Conservation (phyloP, 2,113 vertebrate genomes). For the Recurvirostra avosetta region DNA sequence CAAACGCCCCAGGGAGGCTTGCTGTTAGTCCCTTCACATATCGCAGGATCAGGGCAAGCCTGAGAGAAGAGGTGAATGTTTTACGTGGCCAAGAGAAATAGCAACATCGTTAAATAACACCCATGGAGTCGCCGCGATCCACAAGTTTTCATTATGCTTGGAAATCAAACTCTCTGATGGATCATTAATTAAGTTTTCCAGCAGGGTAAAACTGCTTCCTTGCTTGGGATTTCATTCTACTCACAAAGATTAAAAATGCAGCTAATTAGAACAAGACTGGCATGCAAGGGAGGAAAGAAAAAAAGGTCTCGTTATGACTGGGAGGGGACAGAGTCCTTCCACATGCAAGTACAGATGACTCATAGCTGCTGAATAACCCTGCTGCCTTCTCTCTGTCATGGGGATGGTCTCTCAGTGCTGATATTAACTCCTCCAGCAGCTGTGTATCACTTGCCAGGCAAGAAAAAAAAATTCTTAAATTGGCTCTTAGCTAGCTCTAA, state of each 20-base stretch:
- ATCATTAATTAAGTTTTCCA: not conserved
- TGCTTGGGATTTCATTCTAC: not conserved
- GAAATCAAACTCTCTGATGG: not conserved
- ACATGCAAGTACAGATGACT: not conserved
- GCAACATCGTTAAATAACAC: not conserved
- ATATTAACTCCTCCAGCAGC: not conserved
- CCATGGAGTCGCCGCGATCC: accelerated
- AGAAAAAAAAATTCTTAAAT: not conserved
- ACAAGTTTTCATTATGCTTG: not conserved
- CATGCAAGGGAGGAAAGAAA: not conserved
- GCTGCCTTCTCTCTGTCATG: not conserved
- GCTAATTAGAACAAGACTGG: slow-evolving; percentile 7
- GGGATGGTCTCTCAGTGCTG: not conserved
- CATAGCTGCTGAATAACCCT: not conserved
- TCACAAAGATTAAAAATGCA: not conserved
- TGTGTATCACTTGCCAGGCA: not conserved
- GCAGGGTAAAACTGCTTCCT: not conserved
- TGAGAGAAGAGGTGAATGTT: not conserved
- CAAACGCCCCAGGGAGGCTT: not conserved
- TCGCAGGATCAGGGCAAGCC: not conserved
- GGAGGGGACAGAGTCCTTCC: not conserved
- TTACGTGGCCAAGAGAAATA: not conserved
- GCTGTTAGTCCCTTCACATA: not conserved
- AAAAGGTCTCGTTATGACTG: not conserved
- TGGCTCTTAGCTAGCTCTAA: not conserved